A percentile compares a stretch with the other conserved stretches of the same genome.
phyloP scores from a whole-genome alignment of 2,113 vertebrate genomes.

The Vulpes lagopus region DNA sequence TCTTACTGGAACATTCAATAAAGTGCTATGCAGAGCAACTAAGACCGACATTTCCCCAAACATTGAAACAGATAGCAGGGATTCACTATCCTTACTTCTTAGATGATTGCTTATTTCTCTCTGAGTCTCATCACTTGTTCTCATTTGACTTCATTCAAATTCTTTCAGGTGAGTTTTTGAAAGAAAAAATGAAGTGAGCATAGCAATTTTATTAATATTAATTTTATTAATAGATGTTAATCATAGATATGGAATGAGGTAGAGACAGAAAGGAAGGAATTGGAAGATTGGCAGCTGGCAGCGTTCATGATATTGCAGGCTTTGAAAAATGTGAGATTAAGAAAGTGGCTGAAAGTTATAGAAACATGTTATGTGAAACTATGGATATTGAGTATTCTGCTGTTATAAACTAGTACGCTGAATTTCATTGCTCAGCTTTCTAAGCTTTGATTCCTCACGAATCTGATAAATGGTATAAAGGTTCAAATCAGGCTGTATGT shows the following conservation, averaged over 20 bases:
- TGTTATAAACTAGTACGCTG: neutral
- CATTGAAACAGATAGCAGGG: neutral
- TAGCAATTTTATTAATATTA: constrained; percentile 4
- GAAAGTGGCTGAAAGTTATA: neutral
- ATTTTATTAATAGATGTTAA: constrained; percentile 10
- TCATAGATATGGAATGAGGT: neutral
- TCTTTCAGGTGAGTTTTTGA: neutral
- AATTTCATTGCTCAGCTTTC: neutral
- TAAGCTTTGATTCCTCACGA: neutral
- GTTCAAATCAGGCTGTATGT: neutral
- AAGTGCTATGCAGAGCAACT: neutral
- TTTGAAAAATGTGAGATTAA: neutral
- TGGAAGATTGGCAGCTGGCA: neutral
- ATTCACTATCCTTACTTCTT: neutral
- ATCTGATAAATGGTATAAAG: neutral
- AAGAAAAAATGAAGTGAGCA: constrained; percentile 6
- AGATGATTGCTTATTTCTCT: neutral
- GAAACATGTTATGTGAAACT: neutral
- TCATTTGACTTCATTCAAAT: neutral
- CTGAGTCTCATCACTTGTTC: constrained; percentile 9
- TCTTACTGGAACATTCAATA: neutral
- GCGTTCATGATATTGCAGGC: neutral
- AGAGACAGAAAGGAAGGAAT: neutral
- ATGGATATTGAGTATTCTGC: neutral
- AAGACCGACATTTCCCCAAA: neutral